Base-by-base conservation (phyloP, 2,888 invertebrate genomes). In the Halictus ligatus region DNA sequence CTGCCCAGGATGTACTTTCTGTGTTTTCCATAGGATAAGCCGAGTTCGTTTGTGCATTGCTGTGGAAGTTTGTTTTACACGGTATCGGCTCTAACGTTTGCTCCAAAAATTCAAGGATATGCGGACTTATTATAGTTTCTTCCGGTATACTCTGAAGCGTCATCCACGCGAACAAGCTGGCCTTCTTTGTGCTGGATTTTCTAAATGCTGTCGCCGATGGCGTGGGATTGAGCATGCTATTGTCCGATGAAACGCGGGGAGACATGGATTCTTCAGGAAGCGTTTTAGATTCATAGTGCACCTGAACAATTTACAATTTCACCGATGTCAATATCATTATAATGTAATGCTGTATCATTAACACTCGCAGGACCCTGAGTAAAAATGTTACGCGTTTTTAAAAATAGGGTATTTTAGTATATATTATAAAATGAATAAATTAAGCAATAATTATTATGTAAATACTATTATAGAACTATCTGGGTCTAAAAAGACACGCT, bases 1-100 rank as follows among this genome's bases (percentile, higher is more conserved):
- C 94, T 8, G 94, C 94, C 93, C 94, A 95, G 10, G 94, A 95
- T 58, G 95, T 94, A 81, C 94, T 95, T 80, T 95, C 95, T 46
- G 89, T 92, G 82, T 91, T 94, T 67, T 95, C 94, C 75, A 94
- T 83, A 12, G 95, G 92, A 85, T 93, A 94, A 5, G 93, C 92
- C 10, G 92, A 80, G 73, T 88, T 94, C 7, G 91, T 90, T 86
- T 94, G 94, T 13, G 90, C 93, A 6, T 90, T 92, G n/a, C 89
- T 92, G 40, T 93, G 92, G 54, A 92, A 94, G 71, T 95, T 96
- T 0, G 96, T 96, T 90, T 97, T 97, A 0, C 97, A 96, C 0
- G 99, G 99, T 93, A 99, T 98, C 0, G 99, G 99, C 93, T 99
- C 99, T 60, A 99, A 95, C 0, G 99, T 99, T 95, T 99, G 99